These are phyloP conservation scores for Pachypeltis micranthus DNA, from an alignment of 1,140 invertebrate species.

Conservation along the genomic window DNA sequence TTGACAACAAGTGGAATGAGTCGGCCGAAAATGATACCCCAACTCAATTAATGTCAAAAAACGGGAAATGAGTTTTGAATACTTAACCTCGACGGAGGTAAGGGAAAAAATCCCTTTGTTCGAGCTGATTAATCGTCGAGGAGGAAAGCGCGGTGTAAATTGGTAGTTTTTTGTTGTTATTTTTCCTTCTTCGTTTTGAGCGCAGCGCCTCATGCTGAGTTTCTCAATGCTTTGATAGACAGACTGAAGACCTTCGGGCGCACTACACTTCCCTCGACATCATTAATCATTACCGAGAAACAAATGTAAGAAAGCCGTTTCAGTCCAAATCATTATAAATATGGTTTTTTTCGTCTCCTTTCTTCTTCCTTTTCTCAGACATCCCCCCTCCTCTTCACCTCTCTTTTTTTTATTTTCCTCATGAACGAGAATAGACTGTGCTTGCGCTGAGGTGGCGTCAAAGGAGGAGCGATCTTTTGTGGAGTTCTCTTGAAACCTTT, in stretches of 20 bases:
- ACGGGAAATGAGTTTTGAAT: too few relatives aligned
- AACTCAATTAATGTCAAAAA: too few relatives aligned
- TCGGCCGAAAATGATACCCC: too few relatives aligned
- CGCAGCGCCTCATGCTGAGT: slow-evolving; percentile 9
- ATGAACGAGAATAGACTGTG: background rate
- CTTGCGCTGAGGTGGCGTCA: background rate
- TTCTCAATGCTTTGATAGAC: slow-evolving; percentile 15
- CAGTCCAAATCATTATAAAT: slow-evolving; percentile 19
- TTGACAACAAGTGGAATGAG: too few relatives aligned
- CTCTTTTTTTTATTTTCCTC: background rate
- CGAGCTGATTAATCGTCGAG: too few relatives aligned
- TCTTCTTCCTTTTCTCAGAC: background rate
- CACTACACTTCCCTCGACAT: background rate
- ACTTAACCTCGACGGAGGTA: too few relatives aligned
- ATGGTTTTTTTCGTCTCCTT: slow-evolving; percentile 13
- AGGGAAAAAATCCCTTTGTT: too few relatives aligned
- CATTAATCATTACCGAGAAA: slow-evolving; percentile 17
- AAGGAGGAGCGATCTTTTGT: background rate
- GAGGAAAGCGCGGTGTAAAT: too few relatives aligned
- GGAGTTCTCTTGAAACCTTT: too few relatives aligned
- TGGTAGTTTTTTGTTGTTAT: background rate
- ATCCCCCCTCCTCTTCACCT: background rate
- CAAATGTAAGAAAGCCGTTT: slow-evolving; percentile 17
- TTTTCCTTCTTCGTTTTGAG: background rate
- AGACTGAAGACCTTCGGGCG: background rate